Base-by-base conservation (phyloP, 2,888 invertebrate species). In the Zonitis immaculata region DNA sequence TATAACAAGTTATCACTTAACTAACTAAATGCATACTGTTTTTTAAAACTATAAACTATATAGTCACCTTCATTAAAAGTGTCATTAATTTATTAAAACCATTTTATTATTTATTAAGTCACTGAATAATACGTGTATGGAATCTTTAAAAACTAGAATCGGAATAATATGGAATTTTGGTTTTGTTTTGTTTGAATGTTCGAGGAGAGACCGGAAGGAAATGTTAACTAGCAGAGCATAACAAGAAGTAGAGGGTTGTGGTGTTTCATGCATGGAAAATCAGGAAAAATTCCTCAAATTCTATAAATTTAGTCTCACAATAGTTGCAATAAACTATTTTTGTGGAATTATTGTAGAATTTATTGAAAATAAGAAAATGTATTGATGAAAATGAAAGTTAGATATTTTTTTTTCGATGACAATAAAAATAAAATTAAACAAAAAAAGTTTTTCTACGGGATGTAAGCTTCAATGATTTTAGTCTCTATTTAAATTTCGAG, bases 211-310 rank as follows among this genome's bases (percentile, higher is more conserved):
- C 75, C 74, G 76, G 76, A 76, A 76, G 76, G 76, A 76, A 75
- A 72, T 66, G 64, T 63, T 69, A 74, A 73, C 75, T 75, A 75
- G 70, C 74, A 68, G 73, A 74, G 72, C 75, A 71, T 71, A 68
- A 73, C 72, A 66, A 62, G 62, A 61, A 59, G 65, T 62, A n/a
- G n/a, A 64, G 65, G 57, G 57, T 53, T 52, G 58, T 35, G 4
- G 25, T n/a, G 42, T 44, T 47, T 52, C 51, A 54, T 51, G 48
- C 48, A 51, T 51, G 45, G 44, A 50, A 47, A n/a, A n/a, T n/a
- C n/a, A n/a, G n/a, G n/a, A n/a, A n/a, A n/a, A n/a, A n/a, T n/a
- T n/a, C n/a, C n/a, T n/a, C n/a, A n/a, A n/a, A n/a, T n/a, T n/a
- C n/a, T n/a, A n/a, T n/a, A n/a, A n/a, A n/a, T n/a, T n/a, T n/a